Evolutionary conservation across 2,888 invertebrate genomes (phyloP).

Genomic region (Ectemnius cavifrons): DNA sequence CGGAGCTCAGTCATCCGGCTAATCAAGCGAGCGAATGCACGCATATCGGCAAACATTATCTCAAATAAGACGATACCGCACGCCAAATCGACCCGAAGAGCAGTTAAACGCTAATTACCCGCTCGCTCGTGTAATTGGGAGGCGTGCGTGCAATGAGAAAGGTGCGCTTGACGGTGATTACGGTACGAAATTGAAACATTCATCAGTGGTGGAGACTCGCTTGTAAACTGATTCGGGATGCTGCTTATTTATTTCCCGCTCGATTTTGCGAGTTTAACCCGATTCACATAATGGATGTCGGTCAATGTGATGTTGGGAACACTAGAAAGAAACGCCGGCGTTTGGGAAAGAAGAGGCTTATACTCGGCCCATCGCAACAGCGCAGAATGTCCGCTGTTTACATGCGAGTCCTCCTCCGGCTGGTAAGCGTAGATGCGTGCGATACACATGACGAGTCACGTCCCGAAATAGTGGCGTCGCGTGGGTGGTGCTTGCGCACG

Average conservation of each 20-base stretch:
- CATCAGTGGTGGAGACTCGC: too few relatives aligned
- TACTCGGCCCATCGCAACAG: conserved; percentile 38
- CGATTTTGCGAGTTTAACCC: too few relatives aligned
- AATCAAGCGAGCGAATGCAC: conserved; percentile 22
- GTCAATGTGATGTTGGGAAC: too few relatives aligned
- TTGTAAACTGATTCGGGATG: too few relatives aligned
- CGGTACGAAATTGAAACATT: conserved; percentile 25
- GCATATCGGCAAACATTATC: conserved; percentile 35
- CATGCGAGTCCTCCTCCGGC: conserved; percentile 29
- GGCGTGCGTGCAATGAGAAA: background rate
- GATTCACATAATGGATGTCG: too few relatives aligned
- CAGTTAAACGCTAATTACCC: background rate
- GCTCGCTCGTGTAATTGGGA: conserved; percentile 5
- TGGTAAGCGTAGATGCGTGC: conserved; percentile 41
- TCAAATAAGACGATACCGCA: conserved; percentile 23
- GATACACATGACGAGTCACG: conserved; percentile 64
- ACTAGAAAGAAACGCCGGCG: conserved; percentile 2
- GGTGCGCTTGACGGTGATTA: background rate
- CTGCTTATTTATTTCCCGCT: too few relatives aligned
- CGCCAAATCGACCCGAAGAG: background rate
- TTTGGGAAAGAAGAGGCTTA: conserved; percentile 40
- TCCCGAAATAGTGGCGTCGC: conserved; percentile 74
- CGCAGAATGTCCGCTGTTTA: conserved; percentile 50
- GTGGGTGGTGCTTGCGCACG: conserved; percentile 70
- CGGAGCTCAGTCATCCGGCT: conserved; percentile 38